Evolutionary conservation across 1,140 invertebrate genomes (phyloP).

Genomic region (Atopsyche davidsoni): DNA sequence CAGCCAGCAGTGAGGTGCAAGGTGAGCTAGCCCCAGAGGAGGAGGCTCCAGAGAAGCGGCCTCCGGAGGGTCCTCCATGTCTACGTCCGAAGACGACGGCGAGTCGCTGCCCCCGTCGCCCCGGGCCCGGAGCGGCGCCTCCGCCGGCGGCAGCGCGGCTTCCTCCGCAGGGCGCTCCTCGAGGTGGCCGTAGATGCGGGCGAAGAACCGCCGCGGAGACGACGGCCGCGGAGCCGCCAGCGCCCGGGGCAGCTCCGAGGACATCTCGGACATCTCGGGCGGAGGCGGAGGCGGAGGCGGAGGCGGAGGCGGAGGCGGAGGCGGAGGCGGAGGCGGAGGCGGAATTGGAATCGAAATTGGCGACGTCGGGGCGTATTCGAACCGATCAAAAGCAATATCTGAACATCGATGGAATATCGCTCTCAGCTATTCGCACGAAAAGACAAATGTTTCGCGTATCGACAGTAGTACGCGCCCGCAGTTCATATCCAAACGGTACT

Average conservation of each 20-base stretch:
- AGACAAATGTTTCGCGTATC: no score
- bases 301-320: no score
- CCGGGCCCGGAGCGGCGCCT: conserved; percentile 17
- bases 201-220: conserved; percentile 61
- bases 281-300: no score
- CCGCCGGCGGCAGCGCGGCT: conserved; percentile 26
- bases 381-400: no score
- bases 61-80: conserved; percentile 37
- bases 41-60: conserved; percentile 33
- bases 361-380: no score
- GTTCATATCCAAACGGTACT: no score
- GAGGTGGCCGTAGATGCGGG: conserved; percentile 57
- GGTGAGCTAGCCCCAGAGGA: no score
- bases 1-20: conserved; percentile 18
- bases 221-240: conserved; percentile 45
- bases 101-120: conserved; percentile 34
- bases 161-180: conserved; percentile 36
- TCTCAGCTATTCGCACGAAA: no score
- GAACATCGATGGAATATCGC: no score
- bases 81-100: conserved; percentile 43
- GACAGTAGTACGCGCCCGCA: no score
- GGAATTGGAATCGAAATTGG: no score
- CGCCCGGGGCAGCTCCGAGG: neutral
- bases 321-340: no score
- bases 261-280: neutral